Conservation (phyloP, 1,140 invertebrate genomes). For the Dreissena polymorpha region DNA sequence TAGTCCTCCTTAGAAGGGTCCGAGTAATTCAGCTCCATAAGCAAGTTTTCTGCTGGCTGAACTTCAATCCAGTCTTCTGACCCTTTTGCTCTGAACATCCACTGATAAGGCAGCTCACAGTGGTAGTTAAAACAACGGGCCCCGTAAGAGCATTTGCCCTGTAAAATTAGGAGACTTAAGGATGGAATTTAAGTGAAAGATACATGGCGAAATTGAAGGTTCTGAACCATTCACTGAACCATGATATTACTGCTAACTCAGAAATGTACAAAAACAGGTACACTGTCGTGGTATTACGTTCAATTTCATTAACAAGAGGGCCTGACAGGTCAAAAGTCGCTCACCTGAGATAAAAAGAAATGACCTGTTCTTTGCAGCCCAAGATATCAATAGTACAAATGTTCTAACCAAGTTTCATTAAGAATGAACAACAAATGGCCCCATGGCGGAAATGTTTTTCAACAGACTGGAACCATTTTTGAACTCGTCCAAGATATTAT, state of each 20-base stretch:
- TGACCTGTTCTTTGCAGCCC: too few species aligned
- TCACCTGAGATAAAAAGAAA: too few species aligned
- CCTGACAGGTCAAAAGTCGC: too few species aligned
- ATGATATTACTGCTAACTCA: neutral
- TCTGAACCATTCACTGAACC: neutral
- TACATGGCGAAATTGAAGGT: neutral
- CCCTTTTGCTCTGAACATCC: neutral
- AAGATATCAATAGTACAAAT: too few species aligned
- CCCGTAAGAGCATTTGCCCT: constrained; percentile 12
- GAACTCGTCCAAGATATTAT: too few species aligned
- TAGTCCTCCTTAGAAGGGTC: constrained; percentile 14
- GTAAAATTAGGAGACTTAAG: constrained; percentile 11
- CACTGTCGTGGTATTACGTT: neutral
- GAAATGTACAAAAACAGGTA: neutral
- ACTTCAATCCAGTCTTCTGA: neutral
- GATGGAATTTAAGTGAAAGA: neutral
- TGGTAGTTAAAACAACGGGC: constrained; percentile 18
- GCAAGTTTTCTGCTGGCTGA: neutral
- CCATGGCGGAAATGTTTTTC: too few species aligned
- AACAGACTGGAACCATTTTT: too few species aligned
- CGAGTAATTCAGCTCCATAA: constrained; percentile 26
- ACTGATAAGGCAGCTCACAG: constrained; percentile 34
- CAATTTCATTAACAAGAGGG: too few species aligned
- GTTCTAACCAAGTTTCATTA: too few species aligned
- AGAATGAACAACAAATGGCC: too few species aligned